Conservation (phyloP, 2,888 invertebrate species). For the Coleophora deauratella region DNA sequence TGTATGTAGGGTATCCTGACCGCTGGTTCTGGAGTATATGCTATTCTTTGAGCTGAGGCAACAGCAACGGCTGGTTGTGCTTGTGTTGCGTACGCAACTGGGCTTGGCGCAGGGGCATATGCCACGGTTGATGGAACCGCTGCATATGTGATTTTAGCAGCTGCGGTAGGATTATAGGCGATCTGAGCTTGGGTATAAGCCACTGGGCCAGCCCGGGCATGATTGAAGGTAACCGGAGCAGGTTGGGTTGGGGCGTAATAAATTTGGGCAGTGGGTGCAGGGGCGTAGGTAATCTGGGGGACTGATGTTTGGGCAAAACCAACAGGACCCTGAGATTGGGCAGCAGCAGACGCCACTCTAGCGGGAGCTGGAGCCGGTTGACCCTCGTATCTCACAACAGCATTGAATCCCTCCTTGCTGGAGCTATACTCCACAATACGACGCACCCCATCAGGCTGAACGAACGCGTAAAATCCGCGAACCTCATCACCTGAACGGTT, state of each 20-base stretch:
- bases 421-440: slow-evolving; percentile 64
- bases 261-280: slow-evolving; percentile 21
- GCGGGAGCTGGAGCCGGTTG: slow-evolving; percentile 31
- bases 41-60: too few species aligned
- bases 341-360: slow-evolving; percentile 19
- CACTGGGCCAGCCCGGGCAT: neutral
- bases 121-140: slow-evolving; percentile 19
- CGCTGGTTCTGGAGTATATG: slow-evolving; percentile 27
- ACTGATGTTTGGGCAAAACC: slow-evolving; percentile 13
- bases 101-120: slow-evolving; percentile 17
- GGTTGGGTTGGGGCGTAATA: slow-evolving; percentile 13
- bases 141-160: neutral
- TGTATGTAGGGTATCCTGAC: slow-evolving; percentile 26
- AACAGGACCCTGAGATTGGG: slow-evolving; percentile 27
- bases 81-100: slow-evolving; percentile 23
- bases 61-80: too few species aligned
- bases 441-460: slow-evolving; percentile 61
- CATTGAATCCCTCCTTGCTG: slow-evolving; percentile 61
- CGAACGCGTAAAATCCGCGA: slow-evolving; percentile 63
- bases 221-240: slow-evolving; percentile 21
- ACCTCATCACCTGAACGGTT: slow-evolving; percentile 54
- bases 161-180: slow-evolving; percentile 17
- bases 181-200: slow-evolving; percentile 10
- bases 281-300: slow-evolving; percentile 20
- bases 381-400: slow-evolving; percentile 59